Base-by-base conservation (phyloP, 2,797 vertebrate species). In the Tolypeutes matacus region DNA sequence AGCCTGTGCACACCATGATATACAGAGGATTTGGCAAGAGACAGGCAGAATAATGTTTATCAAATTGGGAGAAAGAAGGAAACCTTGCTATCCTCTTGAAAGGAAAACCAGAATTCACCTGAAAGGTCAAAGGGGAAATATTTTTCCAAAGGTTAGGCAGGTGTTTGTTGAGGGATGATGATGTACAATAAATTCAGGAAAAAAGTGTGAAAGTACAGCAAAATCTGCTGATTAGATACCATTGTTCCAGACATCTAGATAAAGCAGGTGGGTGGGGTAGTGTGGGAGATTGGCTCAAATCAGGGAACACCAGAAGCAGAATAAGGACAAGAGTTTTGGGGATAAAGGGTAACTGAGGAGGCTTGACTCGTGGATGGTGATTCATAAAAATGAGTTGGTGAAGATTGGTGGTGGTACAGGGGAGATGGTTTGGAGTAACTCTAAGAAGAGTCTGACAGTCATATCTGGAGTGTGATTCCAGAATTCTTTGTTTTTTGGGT, bases 121-220 rank as follows among this genome's bases (percentile, higher is more conserved):
- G 20, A 70, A 77, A 58, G 56, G 31, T 80, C 25, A 89, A 56
- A 56, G 13, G 12, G 3, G 6, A 93, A 72, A 75, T 36, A 12
- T 64, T 64, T 93, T 65, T 20, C 46, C 12, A 62, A 51, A 34
- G 18, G 17, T 82, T 62, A 76, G 17, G 62, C 7, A 87, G 36
- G 6, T 91, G 73, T 78, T 31, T 73, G 7, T 62, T 67, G 39
- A 81, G 13, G 5, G 20, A 36, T 84, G 58, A 77, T n/a, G 14
- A 29, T 60, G 36, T 67, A 46, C 14, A 72, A 53, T 72, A 42
- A 70, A 75, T 65, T 91, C 25, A 80, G 39, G 7, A 60, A 88
- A 67, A 73, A 81, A 53, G 49, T 31, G 36, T 92, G 58, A 94
- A 76, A 85, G 64, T 76, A 62, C 42, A 85, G n/a, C 46, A 51